A percentile compares a stretch with the other conserved stretches of the same genome.
phyloP scores from a whole-genome alignment of 2,797 vertebrate genomes.

The Poeciliopsis infans region DNA sequence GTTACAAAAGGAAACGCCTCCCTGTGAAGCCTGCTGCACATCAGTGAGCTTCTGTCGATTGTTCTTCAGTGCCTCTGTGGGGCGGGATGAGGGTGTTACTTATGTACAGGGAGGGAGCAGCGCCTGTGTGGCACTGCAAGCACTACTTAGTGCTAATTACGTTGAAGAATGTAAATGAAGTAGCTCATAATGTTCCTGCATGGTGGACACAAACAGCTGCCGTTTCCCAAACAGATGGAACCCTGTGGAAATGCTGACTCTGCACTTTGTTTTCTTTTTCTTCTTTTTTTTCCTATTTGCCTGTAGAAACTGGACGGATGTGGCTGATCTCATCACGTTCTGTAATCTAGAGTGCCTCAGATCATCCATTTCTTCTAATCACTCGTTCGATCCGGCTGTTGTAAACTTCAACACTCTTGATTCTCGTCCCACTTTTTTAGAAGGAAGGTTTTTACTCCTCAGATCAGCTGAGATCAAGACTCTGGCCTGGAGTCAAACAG shows the following conservation, averaged over 20 bases:
- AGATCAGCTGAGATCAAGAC: background rate
- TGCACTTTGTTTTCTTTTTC: background rate
- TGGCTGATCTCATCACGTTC: background rate
- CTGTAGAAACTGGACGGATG: background rate
- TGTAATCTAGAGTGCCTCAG: conserved; percentile 5
- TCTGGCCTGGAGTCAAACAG: background rate
- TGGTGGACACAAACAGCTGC: background rate
- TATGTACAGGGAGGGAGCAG: background rate
- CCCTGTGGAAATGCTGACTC: background rate
- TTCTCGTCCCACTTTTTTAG: conserved; percentile 2
- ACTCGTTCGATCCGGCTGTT: background rate
- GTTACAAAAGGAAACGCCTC: background rate
- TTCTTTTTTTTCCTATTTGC: background rate
- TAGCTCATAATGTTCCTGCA: background rate
- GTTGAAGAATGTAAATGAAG: conserved; percentile 27
- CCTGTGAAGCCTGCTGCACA: conserved; percentile 5
- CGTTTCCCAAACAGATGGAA: background rate
- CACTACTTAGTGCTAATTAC: conserved; percentile 3
- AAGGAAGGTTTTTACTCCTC: background rate
- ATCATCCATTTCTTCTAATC: background rate
- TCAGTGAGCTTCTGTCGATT: conserved; percentile 33
- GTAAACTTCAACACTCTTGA: background rate
- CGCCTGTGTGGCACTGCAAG: background rate
- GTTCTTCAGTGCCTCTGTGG: conserved; percentile 47
- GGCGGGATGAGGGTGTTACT: background rate